A percentile compares a stretch with the other conserved stretches of the same genome.
phyloP scores from a whole-genome alignment of 2,113 vertebrate species.

The Theristicus caerulescens region DNA sequence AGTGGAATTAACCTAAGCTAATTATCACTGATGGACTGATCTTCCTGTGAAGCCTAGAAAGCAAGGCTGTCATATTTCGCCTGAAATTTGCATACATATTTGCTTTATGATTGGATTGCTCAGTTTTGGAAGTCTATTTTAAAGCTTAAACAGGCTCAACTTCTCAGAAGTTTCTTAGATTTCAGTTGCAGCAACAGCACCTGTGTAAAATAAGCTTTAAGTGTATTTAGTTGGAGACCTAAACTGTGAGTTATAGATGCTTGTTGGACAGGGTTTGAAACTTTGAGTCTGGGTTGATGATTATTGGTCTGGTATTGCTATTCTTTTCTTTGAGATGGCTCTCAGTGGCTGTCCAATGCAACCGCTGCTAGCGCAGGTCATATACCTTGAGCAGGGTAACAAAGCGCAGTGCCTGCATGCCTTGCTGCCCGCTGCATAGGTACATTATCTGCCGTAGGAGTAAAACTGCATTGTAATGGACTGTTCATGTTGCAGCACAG shows the following conservation, averaged over 20 bases:
- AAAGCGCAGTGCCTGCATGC: background rate
- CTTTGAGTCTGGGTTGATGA: background rate
- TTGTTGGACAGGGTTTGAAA: background rate
- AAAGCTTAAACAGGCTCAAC: background rate
- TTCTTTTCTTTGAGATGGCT: background rate
- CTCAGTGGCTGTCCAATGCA: background rate
- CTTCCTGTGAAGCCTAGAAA: background rate
- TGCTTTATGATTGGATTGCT: background rate
- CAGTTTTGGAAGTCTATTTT: background rate
- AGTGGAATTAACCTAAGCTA: background rate
- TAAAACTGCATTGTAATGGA: background rate
- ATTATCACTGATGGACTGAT: background rate
- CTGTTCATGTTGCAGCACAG: background rate
- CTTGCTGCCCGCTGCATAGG: no score
- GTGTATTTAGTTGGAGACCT: background rate
- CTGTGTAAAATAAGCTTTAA: background rate
- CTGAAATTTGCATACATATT: background rate
- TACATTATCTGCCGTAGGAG: background rate
- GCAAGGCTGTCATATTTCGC: background rate
- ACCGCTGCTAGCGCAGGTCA: rapidly evolving
- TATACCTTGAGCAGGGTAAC: background rate
- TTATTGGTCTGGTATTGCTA: background rate
- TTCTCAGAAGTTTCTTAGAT: background rate
- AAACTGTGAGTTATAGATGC: background rate
- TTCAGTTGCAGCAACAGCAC: background rate